Evolutionary conservation across 2,797 vertebrate species (phyloP).

Genomic region (Paguma larvata): DNA sequence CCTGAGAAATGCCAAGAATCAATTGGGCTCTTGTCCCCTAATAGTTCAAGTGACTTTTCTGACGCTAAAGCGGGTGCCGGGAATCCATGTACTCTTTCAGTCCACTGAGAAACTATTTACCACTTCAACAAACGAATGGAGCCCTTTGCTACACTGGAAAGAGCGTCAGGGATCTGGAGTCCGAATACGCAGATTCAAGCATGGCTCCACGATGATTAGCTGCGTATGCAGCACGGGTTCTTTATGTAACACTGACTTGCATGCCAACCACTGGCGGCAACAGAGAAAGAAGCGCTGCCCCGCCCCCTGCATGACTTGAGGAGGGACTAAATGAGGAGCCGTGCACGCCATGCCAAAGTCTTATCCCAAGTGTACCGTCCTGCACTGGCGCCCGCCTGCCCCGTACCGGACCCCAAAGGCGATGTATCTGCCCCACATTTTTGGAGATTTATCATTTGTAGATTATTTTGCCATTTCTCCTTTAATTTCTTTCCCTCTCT

Average conservation of each 20-base stretch:
- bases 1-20: slow-evolving; percentile 53
- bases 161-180: neutral
- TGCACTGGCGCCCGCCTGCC: neutral
- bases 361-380: neutral
- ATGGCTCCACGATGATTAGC: neutral
- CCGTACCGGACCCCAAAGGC: neutral
- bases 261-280: no score
- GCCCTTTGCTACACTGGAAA: neutral
- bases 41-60: neutral
- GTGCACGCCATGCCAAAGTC: neutral
- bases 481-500: neutral
- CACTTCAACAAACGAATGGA: neutral
- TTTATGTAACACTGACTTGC: neutral
- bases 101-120: slow-evolving; percentile 19
- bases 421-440: neutral
- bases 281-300: neutral
- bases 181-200: neutral
- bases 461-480: neutral
- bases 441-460: slow-evolving; percentile 5
- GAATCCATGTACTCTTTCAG: neutral
- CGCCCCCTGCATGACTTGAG: fast-evolving
- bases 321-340: neutral
- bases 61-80: neutral
- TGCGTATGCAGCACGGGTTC: neutral
- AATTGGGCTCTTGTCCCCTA: slow-evolving; percentile 23